Conservation (phyloP, 2,113 vertebrate genomes). For the Notechis scutatus region DNA sequence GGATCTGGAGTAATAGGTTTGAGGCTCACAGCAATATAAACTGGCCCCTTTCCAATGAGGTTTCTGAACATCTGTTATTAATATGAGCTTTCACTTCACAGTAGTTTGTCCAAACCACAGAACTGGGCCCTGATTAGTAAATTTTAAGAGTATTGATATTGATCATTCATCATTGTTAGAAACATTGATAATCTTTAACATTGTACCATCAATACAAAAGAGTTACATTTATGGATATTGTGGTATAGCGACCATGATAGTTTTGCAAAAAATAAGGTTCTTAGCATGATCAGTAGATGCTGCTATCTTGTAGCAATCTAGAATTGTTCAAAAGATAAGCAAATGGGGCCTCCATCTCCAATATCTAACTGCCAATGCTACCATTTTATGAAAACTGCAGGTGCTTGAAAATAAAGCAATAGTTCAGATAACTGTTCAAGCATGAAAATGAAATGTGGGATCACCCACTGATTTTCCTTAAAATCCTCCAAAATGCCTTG, state of each 20-base stretch:
- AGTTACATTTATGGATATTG: background rate
- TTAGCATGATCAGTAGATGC: background rate
- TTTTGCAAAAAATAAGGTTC: background rate
- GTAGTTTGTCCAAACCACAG: conserved; percentile 18
- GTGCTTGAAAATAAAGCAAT: background rate
- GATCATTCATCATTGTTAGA: background rate
- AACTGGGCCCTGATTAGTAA: conserved; percentile 1
- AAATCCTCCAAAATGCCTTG: background rate
- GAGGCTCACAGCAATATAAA: background rate
- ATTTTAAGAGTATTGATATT: background rate
- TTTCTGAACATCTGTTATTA: conserved; percentile 12
- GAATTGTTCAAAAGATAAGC: background rate
- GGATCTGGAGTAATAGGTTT: background rate
- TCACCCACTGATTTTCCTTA: background rate
- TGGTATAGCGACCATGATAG: background rate
- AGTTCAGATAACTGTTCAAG: background rate
- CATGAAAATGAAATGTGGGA: background rate
- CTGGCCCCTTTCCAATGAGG: background rate
- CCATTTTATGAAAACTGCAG: background rate
- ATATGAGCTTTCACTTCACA: background rate
- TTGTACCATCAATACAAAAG: background rate
- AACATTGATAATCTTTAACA: background rate
- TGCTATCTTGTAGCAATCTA: background rate
- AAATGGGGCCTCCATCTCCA: background rate
- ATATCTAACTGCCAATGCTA: background rate